Base-by-base conservation (phyloP, 2,113 vertebrate genomes). In the Proteles cristata region DNA sequence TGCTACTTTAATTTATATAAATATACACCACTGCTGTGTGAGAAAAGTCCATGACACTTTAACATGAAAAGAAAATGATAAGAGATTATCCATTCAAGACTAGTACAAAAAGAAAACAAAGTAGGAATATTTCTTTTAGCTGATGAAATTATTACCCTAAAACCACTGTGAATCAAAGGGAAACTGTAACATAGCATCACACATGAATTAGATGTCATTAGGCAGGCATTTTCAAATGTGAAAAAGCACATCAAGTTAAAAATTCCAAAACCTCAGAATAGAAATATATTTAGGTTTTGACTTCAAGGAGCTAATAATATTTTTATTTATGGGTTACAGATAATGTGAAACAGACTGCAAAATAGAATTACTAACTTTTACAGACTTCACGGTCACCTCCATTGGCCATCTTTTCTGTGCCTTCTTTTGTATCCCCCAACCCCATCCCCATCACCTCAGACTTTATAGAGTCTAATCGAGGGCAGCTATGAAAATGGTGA, bases 141-240 rank as follows among this genome's bases (percentile, higher is more conserved):
- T 77, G 9, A 35, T 87, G 35, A 65, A 93, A 19, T 69, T 66
- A 74, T 90, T 87, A 91, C 50, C 74, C 31, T 80, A 94, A 92
- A 94, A 94, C 26, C 35, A 92, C 66, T 69, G 2, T 76, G 55
- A 94, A 93, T 86, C 35, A 86, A 90, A 93, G 65, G 48, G 88
- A 93, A 90, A 85, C 33, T 69, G 1, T 83, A 88, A 50, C 21
- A 45, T 4, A 90, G 3, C 69, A 66, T 79, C 45, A 45, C 11
- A 68, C 35, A 19, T 53, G 9, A 88, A 43, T 45, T 90, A 61
- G 85, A 66, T 76, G 58, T 68, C 28, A 76, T 39, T 89, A 53
- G 21, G 39, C 28, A 55, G 85, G 31, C 77, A 63, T 35, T 76
- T 92, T 96, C 31, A 85, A 85, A 89, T 73, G 71, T 48, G 89